Base-by-base conservation (phyloP, 2,888 invertebrate species). In the Fissipunctia ypsillon region DNA sequence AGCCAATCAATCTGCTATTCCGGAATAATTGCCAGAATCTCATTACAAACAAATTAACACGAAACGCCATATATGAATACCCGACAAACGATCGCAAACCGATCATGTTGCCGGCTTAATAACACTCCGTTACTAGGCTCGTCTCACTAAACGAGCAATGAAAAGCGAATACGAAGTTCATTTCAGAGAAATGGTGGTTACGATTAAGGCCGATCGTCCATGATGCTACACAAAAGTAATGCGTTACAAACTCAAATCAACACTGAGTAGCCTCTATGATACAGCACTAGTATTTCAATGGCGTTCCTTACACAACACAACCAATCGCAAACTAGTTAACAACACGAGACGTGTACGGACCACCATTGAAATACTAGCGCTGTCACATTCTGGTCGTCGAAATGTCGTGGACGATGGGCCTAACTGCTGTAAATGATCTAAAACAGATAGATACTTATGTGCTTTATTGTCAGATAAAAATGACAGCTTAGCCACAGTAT, bases 401-500 rank as follows among this genome's bases (percentile, higher is more conserved):
- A n/a, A n/a, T n/a, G n/a, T n/a, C 19, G 25, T 61, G 7, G 19
- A 28, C 12, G 3, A 19, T 19, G 19, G 25, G 6, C 6, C 25
- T 28, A 85, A 83, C 78, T n/a, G n/a, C n/a, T n/a, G n/a, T n/a
- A n/a, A n/a, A n/a, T 75, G 76, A 76, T 68, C 57, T 67, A 79
- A 83, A 86, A 66, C 73, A 84, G 81, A 79, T 25, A 9, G 48
- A 57, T 67, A n/a, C 7, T 63, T 79, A 65, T 69, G 54, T 48
- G n/a, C 50, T 85, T 88, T 88, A 88, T 89, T 87, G 87, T 84
- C 84, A 84, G 88, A 90, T 87, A 89, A 90, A 90, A 89, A 82
- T 69, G 83, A 82, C 80, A 78, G n/a, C n/a, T n/a, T n/a, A n/a
- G n/a, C n/a, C n/a, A n/a, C n/a, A n/a, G n/a, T n/a, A n/a, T n/a